phyloP scores from a whole-genome alignment of 2,113 vertebrate species.

The Xenotilapia longispinis region DNA sequence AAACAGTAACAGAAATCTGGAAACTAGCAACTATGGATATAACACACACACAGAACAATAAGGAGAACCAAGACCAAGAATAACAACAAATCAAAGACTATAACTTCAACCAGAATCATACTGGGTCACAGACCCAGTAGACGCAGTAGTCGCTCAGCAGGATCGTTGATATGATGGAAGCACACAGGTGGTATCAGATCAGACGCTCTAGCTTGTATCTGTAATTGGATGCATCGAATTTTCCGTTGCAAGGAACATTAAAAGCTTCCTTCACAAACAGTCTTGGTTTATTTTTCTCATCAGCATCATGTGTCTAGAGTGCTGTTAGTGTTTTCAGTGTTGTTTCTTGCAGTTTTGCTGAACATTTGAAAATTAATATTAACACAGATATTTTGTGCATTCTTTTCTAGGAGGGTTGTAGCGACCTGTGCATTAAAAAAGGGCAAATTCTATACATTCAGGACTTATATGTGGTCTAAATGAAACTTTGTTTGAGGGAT shows the following conservation, averaged over 20 bases:
- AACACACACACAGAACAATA: no score
- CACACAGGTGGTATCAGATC: not conserved
- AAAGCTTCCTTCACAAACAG: not conserved
- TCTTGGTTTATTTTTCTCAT: not conserved
- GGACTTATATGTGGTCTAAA: not conserved
- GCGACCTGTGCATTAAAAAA: not conserved
- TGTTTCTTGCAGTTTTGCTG: not conserved
- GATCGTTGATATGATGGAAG: fast-evolving
- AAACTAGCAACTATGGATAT: no score
- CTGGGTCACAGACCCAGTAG: not conserved
- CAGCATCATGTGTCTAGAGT: fast-evolving
- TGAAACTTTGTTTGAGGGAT: not conserved
- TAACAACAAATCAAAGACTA: no score
- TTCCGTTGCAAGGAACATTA: not conserved
- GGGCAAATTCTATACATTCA: not conserved
- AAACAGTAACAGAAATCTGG: not conserved
- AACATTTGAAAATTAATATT: not conserved
- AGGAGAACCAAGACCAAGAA: no score
- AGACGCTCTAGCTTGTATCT: not conserved
- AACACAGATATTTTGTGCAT: not conserved
- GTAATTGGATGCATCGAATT: not conserved
- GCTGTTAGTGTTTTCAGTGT: not conserved
- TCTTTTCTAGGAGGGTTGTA: not conserved
- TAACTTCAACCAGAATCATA: no score
- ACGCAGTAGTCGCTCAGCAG: fast-evolving